Percentiles rank a stretch among this genome's conserved stretches.
Conservation (phyloP, 2,888 invertebrate species). For the Pyralis farinalis region DNA sequence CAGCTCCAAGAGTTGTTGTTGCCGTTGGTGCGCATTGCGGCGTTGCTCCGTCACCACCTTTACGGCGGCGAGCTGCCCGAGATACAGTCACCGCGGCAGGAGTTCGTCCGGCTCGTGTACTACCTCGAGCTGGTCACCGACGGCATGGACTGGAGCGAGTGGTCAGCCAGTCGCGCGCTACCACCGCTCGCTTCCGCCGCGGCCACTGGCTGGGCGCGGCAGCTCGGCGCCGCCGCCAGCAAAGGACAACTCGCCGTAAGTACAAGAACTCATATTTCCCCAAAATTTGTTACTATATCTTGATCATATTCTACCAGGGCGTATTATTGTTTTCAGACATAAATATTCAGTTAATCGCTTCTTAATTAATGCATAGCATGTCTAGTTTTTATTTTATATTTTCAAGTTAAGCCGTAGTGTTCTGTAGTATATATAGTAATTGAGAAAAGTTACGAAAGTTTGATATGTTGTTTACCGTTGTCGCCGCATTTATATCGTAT, state of each 20-base stretch:
- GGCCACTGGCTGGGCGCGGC: constrained; percentile 47
- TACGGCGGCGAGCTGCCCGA: constrained; percentile 89
- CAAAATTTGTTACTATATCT: too few species aligned
- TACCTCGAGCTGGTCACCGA: constrained; percentile 84
- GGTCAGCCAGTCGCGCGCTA: constrained; percentile 34
- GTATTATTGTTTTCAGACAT: too few species aligned
- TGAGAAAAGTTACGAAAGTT: too few species aligned
- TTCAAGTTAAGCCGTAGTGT: too few species aligned
- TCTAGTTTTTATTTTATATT: too few species aligned
- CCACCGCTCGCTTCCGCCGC: constrained; percentile 35
- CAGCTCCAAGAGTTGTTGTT: constrained; percentile 89
- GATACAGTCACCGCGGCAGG: constrained; percentile 82
- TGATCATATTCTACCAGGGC: too few species aligned
- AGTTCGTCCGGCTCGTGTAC: constrained; percentile 89
- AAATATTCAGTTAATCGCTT: too few species aligned
- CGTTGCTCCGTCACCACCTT: constrained; percentile 90
- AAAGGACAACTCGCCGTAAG: constrained; percentile 59
- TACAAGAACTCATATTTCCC: too few species aligned
- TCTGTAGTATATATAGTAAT: too few species aligned
- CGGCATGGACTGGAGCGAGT: constrained; percentile 41
- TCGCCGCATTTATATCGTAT: too few species aligned
- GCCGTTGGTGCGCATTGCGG: constrained; percentile 91
- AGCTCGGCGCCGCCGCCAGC: constrained; percentile 47
- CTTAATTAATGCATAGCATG: too few species aligned
- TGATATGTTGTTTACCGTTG: too few species aligned